These are phyloP conservation scores for Agrotis exclamationis DNA, from an alignment of 2,888 invertebrate genomes.

Conservation along the genomic window DNA sequence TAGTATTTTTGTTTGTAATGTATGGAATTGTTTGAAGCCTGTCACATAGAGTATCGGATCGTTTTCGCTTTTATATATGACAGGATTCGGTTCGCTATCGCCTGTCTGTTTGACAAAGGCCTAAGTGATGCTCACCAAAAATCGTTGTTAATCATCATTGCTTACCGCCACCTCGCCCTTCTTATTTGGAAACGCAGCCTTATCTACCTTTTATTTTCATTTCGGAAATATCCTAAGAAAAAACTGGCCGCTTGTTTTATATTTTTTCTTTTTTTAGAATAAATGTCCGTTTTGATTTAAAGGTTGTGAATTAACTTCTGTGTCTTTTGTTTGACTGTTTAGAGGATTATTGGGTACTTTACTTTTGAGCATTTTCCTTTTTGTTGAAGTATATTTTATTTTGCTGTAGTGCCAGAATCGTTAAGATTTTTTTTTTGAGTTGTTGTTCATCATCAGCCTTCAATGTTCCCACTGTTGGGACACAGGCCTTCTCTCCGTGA, in stretches of 20 bases:
- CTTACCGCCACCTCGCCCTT: neutral
- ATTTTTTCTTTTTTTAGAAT: constrained; percentile 38
- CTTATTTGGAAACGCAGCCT: constrained; percentile 3
- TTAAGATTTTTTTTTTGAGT: neutral
- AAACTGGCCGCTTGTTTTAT: constrained; percentile 26
- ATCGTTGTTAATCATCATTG: neutral
- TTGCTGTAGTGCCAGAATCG: neutral
- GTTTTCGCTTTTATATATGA: too few relatives aligned
- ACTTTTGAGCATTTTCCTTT: constrained; percentile 20
- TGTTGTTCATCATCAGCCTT: too few relatives aligned
- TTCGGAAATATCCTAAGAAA: constrained; percentile 34
- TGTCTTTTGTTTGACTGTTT: constrained; percentile 36
- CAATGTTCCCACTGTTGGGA: too few relatives aligned
- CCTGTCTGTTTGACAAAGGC: too few relatives aligned
- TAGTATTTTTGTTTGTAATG: too few relatives aligned
- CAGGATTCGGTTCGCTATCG: too few relatives aligned
- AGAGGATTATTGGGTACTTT: neutral
- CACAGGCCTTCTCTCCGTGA: too few relatives aligned
- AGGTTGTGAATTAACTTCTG: constrained; percentile 27
- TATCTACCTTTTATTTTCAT: constrained; percentile 44
- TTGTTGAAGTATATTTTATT: neutral
- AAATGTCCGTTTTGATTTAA: constrained; percentile 36
- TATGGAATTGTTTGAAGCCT: too few relatives aligned
- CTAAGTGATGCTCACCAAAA: too few relatives aligned
- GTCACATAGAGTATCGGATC: too few relatives aligned